Percentiles rank a stretch among this genome's conserved stretches.
phyloP scores from a whole-genome alignment of 2,797 vertebrate species.

The Neosalanx taihuensis region DNA sequence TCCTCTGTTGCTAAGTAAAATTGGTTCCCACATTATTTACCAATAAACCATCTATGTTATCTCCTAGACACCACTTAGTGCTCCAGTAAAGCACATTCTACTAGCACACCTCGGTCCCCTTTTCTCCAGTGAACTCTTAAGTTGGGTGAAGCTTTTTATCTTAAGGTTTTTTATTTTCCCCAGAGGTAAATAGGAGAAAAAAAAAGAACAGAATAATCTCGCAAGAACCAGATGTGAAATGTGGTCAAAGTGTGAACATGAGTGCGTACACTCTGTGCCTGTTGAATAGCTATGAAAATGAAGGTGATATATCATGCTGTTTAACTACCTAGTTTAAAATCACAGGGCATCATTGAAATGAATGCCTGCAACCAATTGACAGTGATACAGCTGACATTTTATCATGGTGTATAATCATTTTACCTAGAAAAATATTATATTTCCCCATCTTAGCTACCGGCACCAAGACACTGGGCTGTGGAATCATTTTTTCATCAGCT shows the following conservation, averaged over 20 bases:
- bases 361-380: no score
- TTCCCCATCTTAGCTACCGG: neutral
- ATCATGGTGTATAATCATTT: constrained; percentile 21
- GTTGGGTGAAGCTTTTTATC: constrained; percentile 54
- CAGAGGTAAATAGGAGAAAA: constrained; percentile 56
- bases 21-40: neutral
- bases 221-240: constrained; percentile 65
- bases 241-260: constrained; percentile 19
- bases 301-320: no score
- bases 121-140: constrained; percentile 45
- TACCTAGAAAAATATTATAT: constrained; percentile 23
- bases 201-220: constrained; percentile 57
- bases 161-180: constrained; percentile 40
- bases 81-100: neutral
- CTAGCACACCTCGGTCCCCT: constrained; percentile 11
- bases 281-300: neutral
- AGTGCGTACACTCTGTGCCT: neutral
- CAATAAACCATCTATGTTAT: neutral
- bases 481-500: constrained; percentile 49
- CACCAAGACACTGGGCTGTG: constrained; percentile 24
- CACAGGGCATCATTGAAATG: no score
- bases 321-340: no score
- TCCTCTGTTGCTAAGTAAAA: neutral
- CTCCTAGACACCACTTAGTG: neutral
- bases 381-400: constrained; percentile 5